phyloP scores from a whole-genome alignment of 1,140 invertebrate genomes.

The Drosophila tani region DNA sequence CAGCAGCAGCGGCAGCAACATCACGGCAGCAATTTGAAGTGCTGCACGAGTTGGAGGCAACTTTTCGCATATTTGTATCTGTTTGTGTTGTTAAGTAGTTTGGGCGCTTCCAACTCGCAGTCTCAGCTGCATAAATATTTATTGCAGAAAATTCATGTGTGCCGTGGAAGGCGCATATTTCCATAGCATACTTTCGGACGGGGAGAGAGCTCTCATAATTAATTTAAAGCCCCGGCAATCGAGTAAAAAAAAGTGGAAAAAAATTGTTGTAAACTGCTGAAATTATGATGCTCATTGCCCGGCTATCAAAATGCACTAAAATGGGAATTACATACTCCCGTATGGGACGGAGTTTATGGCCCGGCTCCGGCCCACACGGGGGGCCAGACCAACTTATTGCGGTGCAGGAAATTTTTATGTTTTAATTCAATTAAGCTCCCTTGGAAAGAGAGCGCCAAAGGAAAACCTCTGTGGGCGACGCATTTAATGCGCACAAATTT shows the following conservation, averaged over 20 bases:
- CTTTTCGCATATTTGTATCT: constrained; percentile 82
- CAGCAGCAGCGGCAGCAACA: constrained; percentile 10
- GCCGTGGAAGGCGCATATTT: constrained; percentile 27
- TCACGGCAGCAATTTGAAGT: constrained; percentile 50
- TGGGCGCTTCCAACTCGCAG: constrained; percentile 40
- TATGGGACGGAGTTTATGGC: constrained; percentile 57
- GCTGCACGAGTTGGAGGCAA: constrained; percentile 56
- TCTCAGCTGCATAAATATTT: constrained; percentile 80
- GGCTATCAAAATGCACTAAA: constrained; percentile 52
- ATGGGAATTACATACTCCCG: constrained; percentile 41
- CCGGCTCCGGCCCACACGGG: constrained; percentile 29
- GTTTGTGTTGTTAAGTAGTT: constrained; percentile 82
- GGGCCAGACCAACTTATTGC: constrained; percentile 66
- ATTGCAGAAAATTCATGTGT: constrained; percentile 70
- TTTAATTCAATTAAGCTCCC: constrained; percentile 77
- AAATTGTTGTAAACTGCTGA: constrained; percentile 43
- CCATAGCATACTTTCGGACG: constrained; percentile 39
- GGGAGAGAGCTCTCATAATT: constrained; percentile 30
- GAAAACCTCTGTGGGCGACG: constrained; percentile 27
- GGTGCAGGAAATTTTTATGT: constrained; percentile 75
- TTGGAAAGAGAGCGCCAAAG: neutral
- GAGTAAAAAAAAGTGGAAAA: neutral
- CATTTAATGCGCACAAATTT: constrained; percentile 65
- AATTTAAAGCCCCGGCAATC: constrained; percentile 46
- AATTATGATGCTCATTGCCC: constrained; percentile 49